Base-by-base conservation (phyloP, 2,888 invertebrate genomes). In the Thysanoteuthis rhombus region DNA sequence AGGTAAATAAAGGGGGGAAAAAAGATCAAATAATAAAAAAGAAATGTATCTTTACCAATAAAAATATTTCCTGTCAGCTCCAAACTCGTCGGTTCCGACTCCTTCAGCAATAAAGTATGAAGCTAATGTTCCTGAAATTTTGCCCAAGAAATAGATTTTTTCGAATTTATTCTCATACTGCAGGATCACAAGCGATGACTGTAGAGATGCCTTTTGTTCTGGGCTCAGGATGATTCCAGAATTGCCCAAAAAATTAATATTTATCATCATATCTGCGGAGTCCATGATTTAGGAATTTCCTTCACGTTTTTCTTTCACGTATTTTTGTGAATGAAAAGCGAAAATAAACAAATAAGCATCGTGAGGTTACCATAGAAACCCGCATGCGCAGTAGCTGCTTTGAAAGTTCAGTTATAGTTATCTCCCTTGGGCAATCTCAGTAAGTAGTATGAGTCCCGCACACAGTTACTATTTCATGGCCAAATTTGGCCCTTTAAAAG, bases 141-240 rank as follows among this genome's bases (percentile, higher is more conserved):
- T 98, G 0, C 99, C 99, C 98, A 99, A 99, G 96, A 99, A 98
- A 96, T 98, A 98, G 93, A 98, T 98, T 96, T 98, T 98, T 36
- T 97, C 97, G 97, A 99, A 98, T 96, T 98, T 98, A 97, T 99
- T 98, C 96, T 99, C 98, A 94, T 98, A 98, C 97, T 99, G 98
- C 89, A 99, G 97, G 94, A 98, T 97, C 0, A 98, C 97, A 10
- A 99, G 97, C 0, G 99, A 98, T 96, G 98, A 98, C 96, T 98
- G 98, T 32, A 99, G 97, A 89, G 97, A 96, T 58, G 97, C 93
- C 94, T 98, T 98, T 95, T 98, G 98, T 97, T 99, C 98, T 8
- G 98, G 98, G 92, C 98, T 98, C 45, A 98, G 97, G 96, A 98
- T 98, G 95, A 98, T 97, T 25, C 98, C 99, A 94, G 98, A 98